phyloP scores from a whole-genome alignment of 2,113 vertebrate species.

The Elanoides forficatus region DNA sequence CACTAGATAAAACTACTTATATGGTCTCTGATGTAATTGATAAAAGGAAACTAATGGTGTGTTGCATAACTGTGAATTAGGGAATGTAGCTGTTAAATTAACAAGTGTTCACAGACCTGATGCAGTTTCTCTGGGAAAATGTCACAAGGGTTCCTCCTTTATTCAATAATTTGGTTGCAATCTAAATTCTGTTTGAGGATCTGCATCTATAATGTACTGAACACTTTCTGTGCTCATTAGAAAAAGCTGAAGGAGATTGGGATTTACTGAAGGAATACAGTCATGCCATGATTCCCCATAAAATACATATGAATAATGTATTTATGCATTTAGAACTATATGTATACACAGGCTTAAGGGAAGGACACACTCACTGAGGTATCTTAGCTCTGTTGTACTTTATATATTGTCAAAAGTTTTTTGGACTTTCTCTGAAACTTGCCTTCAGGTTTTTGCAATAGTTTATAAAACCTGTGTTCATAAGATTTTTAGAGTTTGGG shows the following conservation, averaged over 20 bases:
- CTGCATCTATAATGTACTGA: background rate
- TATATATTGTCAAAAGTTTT: background rate
- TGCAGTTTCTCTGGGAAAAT: background rate
- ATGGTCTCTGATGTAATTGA: background rate
- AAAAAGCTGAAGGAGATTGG: background rate
- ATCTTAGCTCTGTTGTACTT: background rate
- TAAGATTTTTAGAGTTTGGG: background rate
- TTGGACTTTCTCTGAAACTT: background rate
- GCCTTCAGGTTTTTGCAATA: background rate
- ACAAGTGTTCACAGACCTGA: background rate
- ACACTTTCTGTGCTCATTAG: background rate
- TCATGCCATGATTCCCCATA: background rate
- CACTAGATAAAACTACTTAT: background rate
- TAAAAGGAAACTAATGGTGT: background rate
- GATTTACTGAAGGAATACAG: background rate
- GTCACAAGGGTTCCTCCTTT: background rate
- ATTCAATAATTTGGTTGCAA: background rate
- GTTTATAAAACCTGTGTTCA: background rate
- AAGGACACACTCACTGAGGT: background rate
- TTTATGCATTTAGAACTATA: background rate
- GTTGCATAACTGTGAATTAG: background rate
- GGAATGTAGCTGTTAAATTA: background rate
- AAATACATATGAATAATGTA: background rate
- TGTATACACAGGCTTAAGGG: background rate
- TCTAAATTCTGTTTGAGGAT: background rate